phyloP scores from a whole-genome alignment of 2,888 invertebrate genomes.

The Mythimna ferrago region DNA sequence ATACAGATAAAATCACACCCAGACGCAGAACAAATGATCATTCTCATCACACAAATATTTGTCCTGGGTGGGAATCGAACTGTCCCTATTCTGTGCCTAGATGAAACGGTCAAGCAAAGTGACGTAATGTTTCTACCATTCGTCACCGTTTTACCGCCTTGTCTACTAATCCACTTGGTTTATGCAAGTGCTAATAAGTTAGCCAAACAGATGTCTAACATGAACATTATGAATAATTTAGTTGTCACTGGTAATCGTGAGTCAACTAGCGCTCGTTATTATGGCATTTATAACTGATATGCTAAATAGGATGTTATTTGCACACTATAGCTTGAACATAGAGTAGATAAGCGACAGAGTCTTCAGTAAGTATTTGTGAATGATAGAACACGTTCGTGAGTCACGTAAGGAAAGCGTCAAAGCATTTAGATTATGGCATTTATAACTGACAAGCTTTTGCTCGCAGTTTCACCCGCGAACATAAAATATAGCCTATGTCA shows the following conservation, averaged over 20 bases:
- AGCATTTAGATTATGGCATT: constrained; percentile 15
- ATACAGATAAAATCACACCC: too few relatives aligned
- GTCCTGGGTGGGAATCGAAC: too few relatives aligned
- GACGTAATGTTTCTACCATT: constrained; percentile 1
- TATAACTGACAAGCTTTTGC: constrained; percentile 20
- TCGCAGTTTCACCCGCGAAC: too few relatives aligned
- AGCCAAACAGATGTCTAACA: constrained; percentile 5
- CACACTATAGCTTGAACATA: background rate
- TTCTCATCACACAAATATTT: too few relatives aligned
- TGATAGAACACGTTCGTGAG: background rate
- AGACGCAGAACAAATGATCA: too few relatives aligned
- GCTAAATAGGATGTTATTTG: constrained; percentile 38
- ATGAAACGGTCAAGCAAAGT: background rate
- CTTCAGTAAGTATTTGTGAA: background rate
- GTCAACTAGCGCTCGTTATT: constrained; percentile 25
- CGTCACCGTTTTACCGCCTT: background rate
- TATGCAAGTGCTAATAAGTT: background rate
- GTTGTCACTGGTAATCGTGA: constrained; percentile 32
- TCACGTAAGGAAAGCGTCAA: background rate
- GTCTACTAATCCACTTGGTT: background rate
- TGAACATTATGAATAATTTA: constrained; percentile 37
- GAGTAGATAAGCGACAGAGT: constrained; percentile 6
- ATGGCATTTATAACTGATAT: constrained; percentile 43
- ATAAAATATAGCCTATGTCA: too few relatives aligned
- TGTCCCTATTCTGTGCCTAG: background rate